Evolutionary conservation across 2,888 invertebrate species (phyloP), one percentile per base, ranked within the genome.

Genomic region (Eupithecia subfuscata): DNA sequence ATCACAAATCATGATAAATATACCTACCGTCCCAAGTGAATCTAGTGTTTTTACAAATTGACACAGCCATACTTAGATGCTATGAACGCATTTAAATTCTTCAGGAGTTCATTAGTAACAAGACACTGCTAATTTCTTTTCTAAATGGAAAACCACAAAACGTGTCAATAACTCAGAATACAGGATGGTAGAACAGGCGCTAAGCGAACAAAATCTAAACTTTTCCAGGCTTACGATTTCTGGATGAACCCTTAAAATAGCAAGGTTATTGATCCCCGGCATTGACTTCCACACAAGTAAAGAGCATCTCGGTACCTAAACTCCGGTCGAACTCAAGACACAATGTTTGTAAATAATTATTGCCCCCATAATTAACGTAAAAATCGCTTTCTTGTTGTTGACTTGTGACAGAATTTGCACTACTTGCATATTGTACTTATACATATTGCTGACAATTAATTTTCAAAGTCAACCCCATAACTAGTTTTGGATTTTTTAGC

Each of bases 141-240:
- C 8, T 40, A 40, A 18, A 48, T 63, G n/a, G 52, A n/a, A 9
- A 2, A 22, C 56, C 56, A 12, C 25, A 25, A 25, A 25, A 25
- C 25, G 11, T 60, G 12, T 22, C 60, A 3, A 22, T 56, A 14
- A 22, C 22, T 25, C 22, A 60, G 60, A 5, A 22, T 8, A 56
- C 18, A 34, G 34, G 64, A 34, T 70, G 56, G 25, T 70, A 64
- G 25, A 11, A 70, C 40, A 12, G 48, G 16, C 22, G 34, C 89
- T 89, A 91, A 86, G 91, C 92, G 89, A 92, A 91, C 89, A 78
- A 88, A 88, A 86, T 88, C 86, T 89, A 90, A 92, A 91, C 91
- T 22, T 22, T 56, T 56, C 56, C 56, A 25, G 0, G 56, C 25
- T 82, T 81, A 79, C 89, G 87, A 86, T 89, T 89, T 88, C 83